A percentile compares a stretch with the other conserved stretches of the same genome.
Conservation (phyloP, 1,140 invertebrate species). For the Drosophila ohnishii region DNA sequence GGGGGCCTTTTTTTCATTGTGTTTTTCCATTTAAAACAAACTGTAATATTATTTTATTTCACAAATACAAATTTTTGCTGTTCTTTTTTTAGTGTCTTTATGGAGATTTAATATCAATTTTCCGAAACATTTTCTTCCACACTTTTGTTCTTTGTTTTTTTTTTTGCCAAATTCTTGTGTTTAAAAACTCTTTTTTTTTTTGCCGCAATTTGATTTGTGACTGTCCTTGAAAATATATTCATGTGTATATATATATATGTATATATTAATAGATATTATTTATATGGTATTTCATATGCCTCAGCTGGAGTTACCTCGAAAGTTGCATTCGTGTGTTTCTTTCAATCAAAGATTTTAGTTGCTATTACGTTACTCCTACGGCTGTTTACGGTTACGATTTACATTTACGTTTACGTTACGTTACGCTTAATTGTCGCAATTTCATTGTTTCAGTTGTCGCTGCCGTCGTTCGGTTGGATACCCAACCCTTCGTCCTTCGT, state of each 20-base stretch:
- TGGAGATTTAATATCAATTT: conserved; percentile 41
- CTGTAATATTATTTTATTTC: conserved; percentile 77
- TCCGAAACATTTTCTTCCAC: conserved; percentile 30
- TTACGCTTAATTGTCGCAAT: conserved; percentile 77
- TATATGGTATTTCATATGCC: conserved; percentile 48
- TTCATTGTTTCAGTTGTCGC: conserved; percentile 78
- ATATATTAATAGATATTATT: conserved; percentile 48
- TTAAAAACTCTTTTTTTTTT: conserved; percentile 44
- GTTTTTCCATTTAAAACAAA: conserved; percentile 67
- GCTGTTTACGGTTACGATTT: conserved; percentile 57
- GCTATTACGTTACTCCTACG: conserved; percentile 48
- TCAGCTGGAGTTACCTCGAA: conserved; percentile 46
- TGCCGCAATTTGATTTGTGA: conserved; percentile 50
- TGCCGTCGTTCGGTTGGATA: conserved; percentile 45
- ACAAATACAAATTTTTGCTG: conserved; percentile 65
- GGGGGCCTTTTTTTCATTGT: conserved; percentile 29
- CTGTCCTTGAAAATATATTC: conserved; percentile 51
- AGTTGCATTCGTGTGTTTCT: conserved; percentile 17
- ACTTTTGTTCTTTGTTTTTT: conserved; percentile 1
- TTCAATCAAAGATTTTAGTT: conserved; percentile 20
- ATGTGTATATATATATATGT: conserved; percentile 42
- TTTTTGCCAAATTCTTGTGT: conserved; percentile 30
- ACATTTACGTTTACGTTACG: conserved; percentile 53
- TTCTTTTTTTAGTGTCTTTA: conserved; percentile 26
- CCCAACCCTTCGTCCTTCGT: conserved; percentile 16